Evolutionary conservation across 2,113 vertebrate genomes (phyloP).

Genomic region (Salvelinus namaycush): DNA sequence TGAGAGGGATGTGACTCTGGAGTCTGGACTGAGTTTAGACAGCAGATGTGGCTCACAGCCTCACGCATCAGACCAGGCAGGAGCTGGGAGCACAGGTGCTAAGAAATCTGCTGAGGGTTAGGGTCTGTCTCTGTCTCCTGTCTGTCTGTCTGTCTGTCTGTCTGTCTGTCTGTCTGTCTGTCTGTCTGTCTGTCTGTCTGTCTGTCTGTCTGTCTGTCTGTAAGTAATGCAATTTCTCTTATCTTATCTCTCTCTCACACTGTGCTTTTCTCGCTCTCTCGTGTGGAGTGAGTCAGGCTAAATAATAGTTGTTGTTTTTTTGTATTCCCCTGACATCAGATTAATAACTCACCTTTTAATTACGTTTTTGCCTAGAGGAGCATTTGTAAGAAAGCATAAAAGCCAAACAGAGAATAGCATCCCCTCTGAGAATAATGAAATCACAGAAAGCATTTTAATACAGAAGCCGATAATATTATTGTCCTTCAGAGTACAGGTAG

Average conservation of each 20-base stretch:
- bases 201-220: background rate
- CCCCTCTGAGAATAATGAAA: constrained; percentile 51
- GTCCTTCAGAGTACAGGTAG: constrained; percentile 36
- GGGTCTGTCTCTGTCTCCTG: constrained; percentile 8
- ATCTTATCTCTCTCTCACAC: background rate
- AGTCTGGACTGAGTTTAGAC: constrained; percentile 40
- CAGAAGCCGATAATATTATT: constrained; percentile 47
- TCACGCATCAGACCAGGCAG: constrained; percentile 50
- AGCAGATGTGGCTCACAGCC: constrained; percentile 57
- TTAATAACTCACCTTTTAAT: constrained; percentile 72
- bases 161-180: no score
- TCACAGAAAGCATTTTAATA: constrained; percentile 40
- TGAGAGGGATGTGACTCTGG: constrained; percentile 35
- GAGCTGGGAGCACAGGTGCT: constrained; percentile 48
- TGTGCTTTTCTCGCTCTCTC: background rate
- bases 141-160: background rate
- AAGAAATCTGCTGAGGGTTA: constrained; percentile 37
- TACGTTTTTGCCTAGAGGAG: constrained; percentile 54
- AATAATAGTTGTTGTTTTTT: constrained; percentile 60
- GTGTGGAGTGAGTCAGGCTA: constrained; percentile 29
- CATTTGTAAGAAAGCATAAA: constrained; percentile 38
- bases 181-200: constrained; percentile 10
- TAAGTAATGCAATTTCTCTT: no score
- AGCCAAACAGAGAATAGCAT: constrained; percentile 41
- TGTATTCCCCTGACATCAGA: constrained; percentile 60